phyloP scores from a whole-genome alignment of 2,113 vertebrate species.

The Carassius gibelio region DNA sequence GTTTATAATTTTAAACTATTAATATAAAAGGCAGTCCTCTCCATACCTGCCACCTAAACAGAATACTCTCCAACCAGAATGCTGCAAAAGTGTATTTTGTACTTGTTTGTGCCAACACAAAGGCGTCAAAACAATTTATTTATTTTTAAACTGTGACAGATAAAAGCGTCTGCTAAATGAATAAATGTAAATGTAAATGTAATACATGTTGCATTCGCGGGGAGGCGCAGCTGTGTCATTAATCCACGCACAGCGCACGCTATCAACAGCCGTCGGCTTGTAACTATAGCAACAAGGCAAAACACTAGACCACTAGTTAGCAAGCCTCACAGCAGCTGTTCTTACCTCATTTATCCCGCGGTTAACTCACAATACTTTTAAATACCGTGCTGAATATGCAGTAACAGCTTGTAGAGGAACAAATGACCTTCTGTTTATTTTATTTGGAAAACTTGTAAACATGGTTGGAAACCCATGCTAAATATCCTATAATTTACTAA shows the following conservation, averaged over 20 bases:
- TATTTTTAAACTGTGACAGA: too few species aligned
- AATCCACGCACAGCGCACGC: neutral
- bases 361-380: neutral
- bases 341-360: neutral
- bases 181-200: neutral
- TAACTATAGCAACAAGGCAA: constrained; percentile 60
- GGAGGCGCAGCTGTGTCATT: constrained; percentile 20
- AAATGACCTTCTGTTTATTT: neutral
- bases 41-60: neutral
- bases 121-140: neutral
- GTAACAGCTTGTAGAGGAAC: neutral
- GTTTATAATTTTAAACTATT: neutral
- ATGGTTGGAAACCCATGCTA: neutral
- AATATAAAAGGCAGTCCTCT: neutral
- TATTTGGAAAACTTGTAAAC: neutral
- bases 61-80: neutral
- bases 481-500: neutral
- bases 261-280: neutral
- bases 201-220: neutral
- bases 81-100: neutral
- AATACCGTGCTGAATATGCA: neutral
- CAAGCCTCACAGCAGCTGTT: neutral
- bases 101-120: neutral
- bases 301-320: constrained; percentile 23
- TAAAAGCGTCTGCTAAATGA: too few species aligned